Evolutionary conservation across 1,140 invertebrate genomes (phyloP).

Genomic region (Mycetomoellerius zeteki): DNA sequence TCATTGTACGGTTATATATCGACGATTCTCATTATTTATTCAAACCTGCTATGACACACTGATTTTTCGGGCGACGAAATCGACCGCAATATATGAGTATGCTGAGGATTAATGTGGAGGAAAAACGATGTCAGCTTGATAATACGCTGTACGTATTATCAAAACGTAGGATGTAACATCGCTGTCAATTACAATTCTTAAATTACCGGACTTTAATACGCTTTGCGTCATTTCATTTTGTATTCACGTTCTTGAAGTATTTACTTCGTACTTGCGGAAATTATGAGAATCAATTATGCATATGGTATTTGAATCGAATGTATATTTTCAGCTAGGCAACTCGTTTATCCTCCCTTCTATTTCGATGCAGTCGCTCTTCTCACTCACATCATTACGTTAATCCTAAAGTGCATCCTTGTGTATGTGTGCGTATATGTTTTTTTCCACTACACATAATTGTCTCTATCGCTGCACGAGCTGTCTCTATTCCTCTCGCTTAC

Average conservation of each 20-base stretch:
- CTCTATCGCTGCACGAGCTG: not conserved
- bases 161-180: not conserved
- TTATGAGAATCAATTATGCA: constrained; percentile 34
- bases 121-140: not conserved
- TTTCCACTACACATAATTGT: not conserved
- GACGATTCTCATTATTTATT: constrained; percentile 11
- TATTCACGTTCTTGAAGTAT: not conserved
- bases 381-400: constrained; percentile 15
- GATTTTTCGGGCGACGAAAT: constrained; percentile 1
- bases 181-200: not conserved
- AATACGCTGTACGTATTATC: not conserved
- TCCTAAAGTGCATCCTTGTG: constrained; percentile 29
- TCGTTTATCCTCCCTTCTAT: not conserved
- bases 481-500: constrained; percentile 18
- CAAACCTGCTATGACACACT: not conserved
- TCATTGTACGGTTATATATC: constrained; percentile 28
- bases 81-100: not conserved
- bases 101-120: not conserved
- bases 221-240: not conserved
- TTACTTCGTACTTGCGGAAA: constrained; percentile 10
- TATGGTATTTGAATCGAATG: constrained; percentile 11
- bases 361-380: not conserved
- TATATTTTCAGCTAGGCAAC: constrained; percentile 14
- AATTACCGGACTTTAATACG: not conserved
- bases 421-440: not conserved